Percentiles rank a stretch among this genome's conserved stretches.
phyloP scores from a whole-genome alignment of 2,888 invertebrate genomes.

The Nomada fabriciana region DNA sequence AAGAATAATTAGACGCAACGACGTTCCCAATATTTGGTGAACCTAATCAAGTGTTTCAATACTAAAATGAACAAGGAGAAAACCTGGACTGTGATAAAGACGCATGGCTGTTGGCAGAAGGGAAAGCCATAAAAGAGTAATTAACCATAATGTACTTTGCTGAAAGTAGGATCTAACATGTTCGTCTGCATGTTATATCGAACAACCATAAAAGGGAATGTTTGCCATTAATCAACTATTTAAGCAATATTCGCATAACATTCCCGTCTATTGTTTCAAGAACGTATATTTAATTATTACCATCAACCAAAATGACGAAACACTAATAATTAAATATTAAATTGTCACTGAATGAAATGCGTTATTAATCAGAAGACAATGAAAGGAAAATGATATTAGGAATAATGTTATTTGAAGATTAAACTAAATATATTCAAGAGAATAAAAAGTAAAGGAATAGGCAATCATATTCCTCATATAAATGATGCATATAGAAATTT shows the following conservation, averaged over 20 bases:
- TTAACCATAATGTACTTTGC: slow-evolving; percentile 43
- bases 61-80: background rate
- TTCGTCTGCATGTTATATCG: slow-evolving; percentile 17
- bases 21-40: background rate
- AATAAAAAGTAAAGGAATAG: too few species aligned
- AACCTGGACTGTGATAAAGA: slow-evolving; percentile 20
- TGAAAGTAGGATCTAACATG: slow-evolving; percentile 19
- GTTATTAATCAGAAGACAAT: too few species aligned
- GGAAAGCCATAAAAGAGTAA: slow-evolving; percentile 41
- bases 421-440: too few species aligned
- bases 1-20: background rate
- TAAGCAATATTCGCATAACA: background rate
- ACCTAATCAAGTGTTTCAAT: background rate
- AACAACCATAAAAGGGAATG: slow-evolving; percentile 7
- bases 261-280: background rate
- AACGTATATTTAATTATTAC: too few species aligned
- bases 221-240: background rate
- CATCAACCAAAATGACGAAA: too few species aligned
- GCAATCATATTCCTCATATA: too few species aligned
- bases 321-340: too few species aligned
- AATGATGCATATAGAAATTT: background rate
- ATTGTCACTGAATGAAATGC: too few species aligned
- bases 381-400: too few species aligned
- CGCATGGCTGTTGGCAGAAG: slow-evolving; percentile 13
- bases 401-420: too few species aligned